phyloP scores from a whole-genome alignment of 1,140 invertebrate genomes.

The Hydropsyche tenuis region DNA sequence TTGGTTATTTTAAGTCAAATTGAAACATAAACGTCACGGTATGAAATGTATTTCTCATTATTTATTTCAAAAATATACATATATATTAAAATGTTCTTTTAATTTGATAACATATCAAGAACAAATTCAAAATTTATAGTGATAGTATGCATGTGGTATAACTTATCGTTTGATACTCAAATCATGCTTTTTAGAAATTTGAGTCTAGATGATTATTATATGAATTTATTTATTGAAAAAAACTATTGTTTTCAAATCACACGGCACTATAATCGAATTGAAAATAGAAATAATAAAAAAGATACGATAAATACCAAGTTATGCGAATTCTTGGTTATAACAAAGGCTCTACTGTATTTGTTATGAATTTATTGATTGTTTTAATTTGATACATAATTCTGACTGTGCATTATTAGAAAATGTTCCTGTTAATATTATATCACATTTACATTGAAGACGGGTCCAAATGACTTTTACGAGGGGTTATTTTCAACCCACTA shows the following conservation, averaged over 20 bases:
- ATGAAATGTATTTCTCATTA: too few relatives aligned
- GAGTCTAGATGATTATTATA: not conserved
- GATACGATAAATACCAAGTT: not conserved
- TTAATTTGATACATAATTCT: conserved; percentile 32
- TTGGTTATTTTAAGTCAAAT: too few relatives aligned
- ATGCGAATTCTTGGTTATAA: not conserved
- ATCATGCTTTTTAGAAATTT: not conserved
- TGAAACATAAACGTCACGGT: too few relatives aligned
- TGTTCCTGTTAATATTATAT: conserved; percentile 47
- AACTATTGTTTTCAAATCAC: too few relatives aligned
- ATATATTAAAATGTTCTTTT: too few relatives aligned
- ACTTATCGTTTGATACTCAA: not conserved
- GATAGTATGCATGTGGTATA: not conserved
- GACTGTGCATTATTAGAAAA: conserved; percentile 43
- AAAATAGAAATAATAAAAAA: not conserved
- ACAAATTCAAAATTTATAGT: conserved; percentile 3
- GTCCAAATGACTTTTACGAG: conserved; percentile 43
- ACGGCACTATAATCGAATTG: too few relatives aligned
- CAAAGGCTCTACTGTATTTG: conserved; percentile 31
- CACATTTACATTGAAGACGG: conserved; percentile 42
- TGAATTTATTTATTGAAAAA: not conserved
- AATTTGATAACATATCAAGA: too few relatives aligned
- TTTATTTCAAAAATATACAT: too few relatives aligned
- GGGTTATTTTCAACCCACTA: not conserved
- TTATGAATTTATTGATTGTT: not conserved